Evolutionary conservation across 1,140 invertebrate genomes (phyloP), one percentile per base, ranked within the genome.

Genomic region (Leptonema lineaticorne): DNA sequence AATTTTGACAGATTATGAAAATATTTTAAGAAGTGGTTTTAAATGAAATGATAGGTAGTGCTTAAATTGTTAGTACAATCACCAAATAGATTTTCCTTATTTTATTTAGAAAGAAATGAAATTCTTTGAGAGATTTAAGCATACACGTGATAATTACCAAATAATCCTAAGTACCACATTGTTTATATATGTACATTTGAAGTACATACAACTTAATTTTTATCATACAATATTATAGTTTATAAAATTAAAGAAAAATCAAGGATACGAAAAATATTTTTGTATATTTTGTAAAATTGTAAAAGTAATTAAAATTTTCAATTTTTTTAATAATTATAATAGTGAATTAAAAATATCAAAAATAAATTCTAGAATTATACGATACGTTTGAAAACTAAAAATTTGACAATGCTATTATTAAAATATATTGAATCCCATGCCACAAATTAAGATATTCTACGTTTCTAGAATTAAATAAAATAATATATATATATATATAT

Each of bases 61-160:
- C n/a, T 45, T 53, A 53, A 53, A 26, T 53, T 53, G 50, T 53
- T 53, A 53, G 50, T 53, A 53, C 50, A 53, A 53, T 24, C 50
- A 53, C 50, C 50, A 53, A 26, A 26, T 20, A 53, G 27, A 53
- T 26, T 20, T 48, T 48, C 16, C 22, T 53, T 53, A 14, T 53
- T 53, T 26, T 41, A 14, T 41, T 41, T 41, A 14, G 2, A 41
- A 41, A 9, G 50, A 24, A 53, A 14, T 24, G n/a, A 53, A 53
- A 24, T 24, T 26, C 11, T 53, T 53, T 26, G 20, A 48, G 50
- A 53, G 11, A 26, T 53, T 7, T 2, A 48, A 53, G 50, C 50
- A 53, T 53, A 53, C 50, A 53, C 50, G 8, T 53, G 37, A 4
- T 24, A 11, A 53, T 26, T 22, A 53, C 27, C 14, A 11, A 53